Evolutionary conservation across 2,113 vertebrate species (phyloP).

Genomic region (Electrona antarctica): DNA sequence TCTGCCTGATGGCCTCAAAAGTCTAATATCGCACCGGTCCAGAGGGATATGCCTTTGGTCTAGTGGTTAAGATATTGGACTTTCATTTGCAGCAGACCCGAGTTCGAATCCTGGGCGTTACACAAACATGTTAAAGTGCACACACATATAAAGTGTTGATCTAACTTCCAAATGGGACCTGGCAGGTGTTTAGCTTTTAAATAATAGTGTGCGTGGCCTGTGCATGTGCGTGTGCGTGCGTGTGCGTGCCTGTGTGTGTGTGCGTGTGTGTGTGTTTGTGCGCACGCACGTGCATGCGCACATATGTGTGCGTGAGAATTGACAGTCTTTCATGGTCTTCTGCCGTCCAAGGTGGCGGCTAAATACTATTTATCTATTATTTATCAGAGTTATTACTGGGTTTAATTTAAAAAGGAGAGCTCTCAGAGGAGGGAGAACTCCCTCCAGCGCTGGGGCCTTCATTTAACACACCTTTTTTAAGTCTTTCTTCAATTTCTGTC

Average conservation of each 20-base stretch:
- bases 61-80: too few species aligned
- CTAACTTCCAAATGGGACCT: too few species aligned
- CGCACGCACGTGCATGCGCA: not conserved
- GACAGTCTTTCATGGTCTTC: conserved; percentile 74
- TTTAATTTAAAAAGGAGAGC: conserved; percentile 72
- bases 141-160: too few species aligned
- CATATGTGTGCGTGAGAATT: conserved; percentile 25
- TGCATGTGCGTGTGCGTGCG: not conserved
- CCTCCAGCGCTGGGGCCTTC: conserved; percentile 62
- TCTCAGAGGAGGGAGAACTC: conserved; percentile 70
- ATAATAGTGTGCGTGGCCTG: not conserved
- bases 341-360: conserved; percentile 79
- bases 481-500: conserved; percentile 67
- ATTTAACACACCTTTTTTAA: conserved; percentile 76
- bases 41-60: too few species aligned
- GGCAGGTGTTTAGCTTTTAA: too few species aligned
- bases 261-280: conserved; percentile 35
- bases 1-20: too few species aligned
- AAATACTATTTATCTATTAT: conserved; percentile 82
- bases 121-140: too few species aligned
- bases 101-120: too few species aligned
- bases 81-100: too few species aligned
- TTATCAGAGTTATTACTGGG: conserved; percentile 77
- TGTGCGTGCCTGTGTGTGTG: conserved; percentile 25
- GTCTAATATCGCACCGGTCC: too few species aligned